These are phyloP conservation scores for Abscondita cerata DNA, from an alignment of 2,888 invertebrate species.

Conservation along the genomic window DNA sequence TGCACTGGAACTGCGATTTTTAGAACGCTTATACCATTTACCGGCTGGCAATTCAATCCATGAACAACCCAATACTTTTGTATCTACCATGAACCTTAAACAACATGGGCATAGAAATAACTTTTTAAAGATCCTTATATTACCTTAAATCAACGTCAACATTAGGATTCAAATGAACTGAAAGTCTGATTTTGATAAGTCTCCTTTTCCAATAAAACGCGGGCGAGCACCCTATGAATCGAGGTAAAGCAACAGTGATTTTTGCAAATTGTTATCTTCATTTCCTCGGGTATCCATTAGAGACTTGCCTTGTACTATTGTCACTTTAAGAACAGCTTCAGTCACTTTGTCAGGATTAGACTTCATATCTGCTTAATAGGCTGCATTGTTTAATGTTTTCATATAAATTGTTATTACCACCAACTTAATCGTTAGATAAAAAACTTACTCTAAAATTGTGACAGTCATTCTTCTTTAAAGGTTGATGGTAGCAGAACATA, in stretches of 20 bases:
- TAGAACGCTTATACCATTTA: conserved; percentile 72
- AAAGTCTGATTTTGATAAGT: conserved; percentile 66
- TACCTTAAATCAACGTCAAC: conserved; percentile 94
- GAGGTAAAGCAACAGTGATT: conserved; percentile 81
- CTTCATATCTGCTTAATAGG: conserved; percentile 78
- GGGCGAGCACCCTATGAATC: conserved; percentile 85
- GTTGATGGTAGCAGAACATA: conserved; percentile 85
- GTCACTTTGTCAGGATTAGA: conserved; percentile 80
- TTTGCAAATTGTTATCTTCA: conserved; percentile 80
- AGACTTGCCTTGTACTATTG: conserved; percentile 80
- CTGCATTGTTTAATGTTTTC: conserved; percentile 75
- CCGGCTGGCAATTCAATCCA: conserved; percentile 93
- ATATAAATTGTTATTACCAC: conserved; percentile 60
- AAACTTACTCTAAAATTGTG: conserved; percentile 66
- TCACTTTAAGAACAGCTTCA: conserved; percentile 83
- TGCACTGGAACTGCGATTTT: conserved; percentile 51
- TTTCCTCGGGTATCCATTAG: conserved; percentile 91
- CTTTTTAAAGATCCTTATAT: not conserved
- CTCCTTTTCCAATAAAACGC: conserved; percentile 79
- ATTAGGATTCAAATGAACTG: conserved; percentile 84
- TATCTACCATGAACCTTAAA: conserved; percentile 94
- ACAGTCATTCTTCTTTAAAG: conserved; percentile 70
- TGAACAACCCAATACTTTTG: conserved; percentile 91
- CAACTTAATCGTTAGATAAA: too few species aligned
- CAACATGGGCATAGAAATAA: not conserved